A percentile compares a stretch with the other conserved stretches of the same genome.
phyloP scores from a whole-genome alignment of 2,797 vertebrate genomes.

The Notoglanidium macrostoma region DNA sequence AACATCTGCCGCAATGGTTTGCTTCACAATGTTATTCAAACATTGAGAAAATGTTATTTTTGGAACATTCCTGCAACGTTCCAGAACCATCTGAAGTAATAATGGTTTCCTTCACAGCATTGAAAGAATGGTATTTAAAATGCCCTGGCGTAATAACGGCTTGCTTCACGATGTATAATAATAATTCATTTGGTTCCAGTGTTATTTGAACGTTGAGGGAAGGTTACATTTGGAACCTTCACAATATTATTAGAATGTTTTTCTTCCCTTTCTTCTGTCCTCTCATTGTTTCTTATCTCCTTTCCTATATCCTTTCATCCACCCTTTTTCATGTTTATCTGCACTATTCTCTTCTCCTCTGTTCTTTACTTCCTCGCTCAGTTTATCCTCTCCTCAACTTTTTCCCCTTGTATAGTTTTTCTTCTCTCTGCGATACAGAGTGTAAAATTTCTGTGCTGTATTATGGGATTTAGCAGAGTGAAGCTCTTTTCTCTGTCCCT shows the following conservation, averaged over 20 bases:
- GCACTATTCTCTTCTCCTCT: neutral
- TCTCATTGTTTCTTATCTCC: neutral
- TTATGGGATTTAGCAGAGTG: conserved; percentile 8
- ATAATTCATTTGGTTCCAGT: neutral
- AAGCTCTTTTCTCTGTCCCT: neutral
- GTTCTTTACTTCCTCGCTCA: neutral
- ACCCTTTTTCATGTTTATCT: neutral
- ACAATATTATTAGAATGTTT: neutral
- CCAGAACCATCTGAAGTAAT: neutral
- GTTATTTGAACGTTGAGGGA: neutral
- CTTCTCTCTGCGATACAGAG: neutral
- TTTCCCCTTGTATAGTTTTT: neutral
- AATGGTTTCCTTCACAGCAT: neutral
- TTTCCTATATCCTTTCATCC: neutral
- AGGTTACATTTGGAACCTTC: neutral
- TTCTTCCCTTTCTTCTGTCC: neutral
- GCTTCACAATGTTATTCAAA: too few relatives aligned
- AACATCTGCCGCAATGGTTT: too few relatives aligned
- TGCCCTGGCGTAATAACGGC: neutral
- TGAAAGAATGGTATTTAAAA: neutral
- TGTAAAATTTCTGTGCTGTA: neutral
- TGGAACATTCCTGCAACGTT: neutral
- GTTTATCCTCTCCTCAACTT: neutral
- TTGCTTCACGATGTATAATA: neutral
- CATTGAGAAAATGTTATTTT: neutral